Evolutionary conservation across 2,888 invertebrate genomes (phyloP).

Genomic region (Lithophane ornitopus): DNA sequence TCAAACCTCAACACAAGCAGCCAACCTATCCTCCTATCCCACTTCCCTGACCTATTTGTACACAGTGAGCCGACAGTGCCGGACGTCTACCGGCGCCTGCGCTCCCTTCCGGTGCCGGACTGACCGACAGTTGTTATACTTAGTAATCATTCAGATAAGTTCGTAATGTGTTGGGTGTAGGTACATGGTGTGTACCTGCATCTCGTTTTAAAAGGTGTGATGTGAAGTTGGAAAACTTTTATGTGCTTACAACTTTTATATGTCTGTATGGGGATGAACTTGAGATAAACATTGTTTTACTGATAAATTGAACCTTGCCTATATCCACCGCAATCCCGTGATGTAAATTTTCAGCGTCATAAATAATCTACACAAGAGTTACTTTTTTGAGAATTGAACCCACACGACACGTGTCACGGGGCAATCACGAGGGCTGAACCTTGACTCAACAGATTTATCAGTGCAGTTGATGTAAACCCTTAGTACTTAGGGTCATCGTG

Average conservation of each 20-base stretch:
- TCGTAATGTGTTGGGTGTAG: not conserved
- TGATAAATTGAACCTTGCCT: not conserved
- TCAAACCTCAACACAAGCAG: not conserved
- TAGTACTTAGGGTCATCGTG: too few species aligned
- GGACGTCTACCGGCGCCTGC: conserved; percentile 19
- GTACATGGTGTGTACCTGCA: not conserved
- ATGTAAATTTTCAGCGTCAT: not conserved
- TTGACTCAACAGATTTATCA: not conserved
- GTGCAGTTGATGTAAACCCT: not conserved
- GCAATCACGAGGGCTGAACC: not conserved
- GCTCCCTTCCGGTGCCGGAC: conserved; percentile 23
- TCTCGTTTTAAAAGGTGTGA: conserved; percentile 9
- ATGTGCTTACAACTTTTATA: not conserved
- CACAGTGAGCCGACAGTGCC: not conserved
- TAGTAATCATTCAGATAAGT: conserved; percentile 17
- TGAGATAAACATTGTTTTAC: not conserved
- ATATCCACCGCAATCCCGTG: too few species aligned
- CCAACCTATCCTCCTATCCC: not conserved
- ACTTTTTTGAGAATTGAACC: not conserved
- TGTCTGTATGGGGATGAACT: not conserved
- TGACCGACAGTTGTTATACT: conserved; percentile 5
- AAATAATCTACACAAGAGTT: not conserved
- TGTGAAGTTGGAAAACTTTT: not conserved
- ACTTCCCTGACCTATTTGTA: conserved; percentile 23
- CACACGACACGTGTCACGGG: not conserved